Conservation (phyloP, 2,797 vertebrate genomes). For the Scomberomorus guttatus region DNA sequence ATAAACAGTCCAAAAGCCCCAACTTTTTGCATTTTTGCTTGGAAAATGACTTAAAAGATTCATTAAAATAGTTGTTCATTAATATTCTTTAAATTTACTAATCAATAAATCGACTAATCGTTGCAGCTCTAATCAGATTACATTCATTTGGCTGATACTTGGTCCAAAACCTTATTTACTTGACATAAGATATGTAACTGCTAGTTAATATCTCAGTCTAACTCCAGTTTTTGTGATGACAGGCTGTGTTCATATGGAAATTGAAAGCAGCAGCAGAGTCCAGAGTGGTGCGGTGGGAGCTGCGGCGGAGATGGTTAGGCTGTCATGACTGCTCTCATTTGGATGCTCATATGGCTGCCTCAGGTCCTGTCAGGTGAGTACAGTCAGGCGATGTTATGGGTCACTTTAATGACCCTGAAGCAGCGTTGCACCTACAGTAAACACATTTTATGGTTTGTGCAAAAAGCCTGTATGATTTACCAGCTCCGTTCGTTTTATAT, state of each 20-base stretch:
- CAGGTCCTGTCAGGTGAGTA: conserved; percentile 60
- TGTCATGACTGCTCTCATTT: conserved; percentile 46
- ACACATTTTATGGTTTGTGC: too few relatives aligned
- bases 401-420: background rate
- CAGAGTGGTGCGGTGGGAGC: background rate
- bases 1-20: too few relatives aligned
- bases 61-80: too few relatives aligned
- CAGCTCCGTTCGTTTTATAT: too few relatives aligned
- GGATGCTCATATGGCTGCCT: conserved; percentile 56
- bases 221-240: background rate
- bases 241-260: background rate
- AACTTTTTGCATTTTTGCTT: too few relatives aligned
- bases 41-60: too few relatives aligned
- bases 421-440: background rate
- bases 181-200: too few relatives aligned
- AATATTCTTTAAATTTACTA: too few relatives aligned
- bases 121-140: background rate
- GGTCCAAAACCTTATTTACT: background rate
- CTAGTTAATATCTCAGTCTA: background rate
- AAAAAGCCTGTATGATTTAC: too few relatives aligned
- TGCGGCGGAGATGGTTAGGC: background rate
- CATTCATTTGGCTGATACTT: background rate
- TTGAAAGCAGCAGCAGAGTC: conserved; percentile 23
- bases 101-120: too few relatives aligned
- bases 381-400: background rate